phyloP scores from a whole-genome alignment of 23 tunicate genomes.

The Corella eumyota region DNA sequence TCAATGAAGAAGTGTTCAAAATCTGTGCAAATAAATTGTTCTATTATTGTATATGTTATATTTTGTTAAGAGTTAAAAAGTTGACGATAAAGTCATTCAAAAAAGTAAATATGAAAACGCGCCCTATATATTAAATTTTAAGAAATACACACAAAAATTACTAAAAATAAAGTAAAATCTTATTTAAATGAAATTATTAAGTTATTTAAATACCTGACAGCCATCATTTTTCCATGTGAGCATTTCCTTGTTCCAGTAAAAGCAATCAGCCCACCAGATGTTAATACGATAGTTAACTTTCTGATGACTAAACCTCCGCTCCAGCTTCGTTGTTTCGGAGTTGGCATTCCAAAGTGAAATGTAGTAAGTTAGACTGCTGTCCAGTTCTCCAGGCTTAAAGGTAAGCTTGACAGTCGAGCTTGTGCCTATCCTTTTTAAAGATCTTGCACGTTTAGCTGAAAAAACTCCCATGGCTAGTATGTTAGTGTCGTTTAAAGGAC shows the following conservation, averaged over 20 bases:
- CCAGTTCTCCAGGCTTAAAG: constrained; percentile 1
- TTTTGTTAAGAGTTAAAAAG: too few relatives aligned
- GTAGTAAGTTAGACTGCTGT: constrained; percentile 7
- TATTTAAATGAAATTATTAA: too few relatives aligned
- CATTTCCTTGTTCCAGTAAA: constrained; percentile 26
- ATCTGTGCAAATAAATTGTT: too few relatives aligned
- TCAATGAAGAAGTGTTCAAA: constrained; percentile 28
- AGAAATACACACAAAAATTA: too few relatives aligned
- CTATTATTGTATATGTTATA: too few relatives aligned
- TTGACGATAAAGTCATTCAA: too few relatives aligned
- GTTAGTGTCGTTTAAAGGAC: constrained; percentile 8
- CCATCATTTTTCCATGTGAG: constrained; percentile 46
- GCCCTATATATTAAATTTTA: too few relatives aligned
- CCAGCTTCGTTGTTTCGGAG: constrained; percentile 6
- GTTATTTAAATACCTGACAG: constrained; percentile 34
- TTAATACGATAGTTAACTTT: constrained; percentile 17
- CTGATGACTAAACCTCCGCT: constrained; percentile 15
- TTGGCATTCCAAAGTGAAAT: constrained; percentile 41
- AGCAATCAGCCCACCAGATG: constrained; percentile 85
- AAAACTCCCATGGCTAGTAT: not conserved
- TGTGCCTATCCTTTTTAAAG: not conserved
- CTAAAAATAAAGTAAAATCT: too few relatives aligned
- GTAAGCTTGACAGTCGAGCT: not conserved
- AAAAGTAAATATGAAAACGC: too few relatives aligned
- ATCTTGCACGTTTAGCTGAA: not conserved